Evolutionary conservation across 2,113 vertebrate species (phyloP).

Genomic region (Arvicanthis niloticus): DNA sequence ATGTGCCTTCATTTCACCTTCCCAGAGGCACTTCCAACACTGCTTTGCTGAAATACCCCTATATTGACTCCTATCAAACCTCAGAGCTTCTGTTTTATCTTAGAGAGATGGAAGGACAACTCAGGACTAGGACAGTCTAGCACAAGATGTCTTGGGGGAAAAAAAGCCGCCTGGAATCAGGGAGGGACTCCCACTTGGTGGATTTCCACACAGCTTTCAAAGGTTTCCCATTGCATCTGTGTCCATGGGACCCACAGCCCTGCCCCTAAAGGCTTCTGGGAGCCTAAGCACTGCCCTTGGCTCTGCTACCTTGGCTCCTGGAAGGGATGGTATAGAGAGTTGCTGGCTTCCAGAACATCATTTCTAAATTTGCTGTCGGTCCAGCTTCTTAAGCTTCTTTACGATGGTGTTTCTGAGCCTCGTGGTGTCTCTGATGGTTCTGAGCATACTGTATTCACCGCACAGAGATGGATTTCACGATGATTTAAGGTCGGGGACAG

Average conservation of each 20-base stretch:
- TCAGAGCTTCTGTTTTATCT: not conserved
- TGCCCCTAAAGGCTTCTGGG: not conserved
- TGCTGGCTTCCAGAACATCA: not conserved
- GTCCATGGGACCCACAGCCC: not conserved
- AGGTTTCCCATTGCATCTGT: too few relatives aligned
- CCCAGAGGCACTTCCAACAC: not conserved
- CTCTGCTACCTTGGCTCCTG: not conserved
- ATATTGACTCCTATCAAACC: not conserved
- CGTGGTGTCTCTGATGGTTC: not conserved
- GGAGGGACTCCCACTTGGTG: not conserved
- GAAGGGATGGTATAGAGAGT: not conserved
- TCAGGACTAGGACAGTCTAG: not conserved
- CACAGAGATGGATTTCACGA: not conserved
- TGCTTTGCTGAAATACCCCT: not conserved
- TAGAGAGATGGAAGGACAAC: not conserved
- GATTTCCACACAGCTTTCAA: not conserved
- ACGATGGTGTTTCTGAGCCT: not conserved
- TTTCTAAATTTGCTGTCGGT: not conserved
- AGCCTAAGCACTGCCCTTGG: not conserved
- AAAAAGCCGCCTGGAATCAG: not conserved
- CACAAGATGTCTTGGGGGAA: not conserved
- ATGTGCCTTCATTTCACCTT: constrained; percentile 22
- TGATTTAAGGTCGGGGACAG: not conserved
- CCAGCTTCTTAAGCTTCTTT: not conserved
- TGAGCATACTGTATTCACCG: not conserved